Base-by-base conservation (phyloP, 2,888 invertebrate species). In the Acrocyrtus sp. region DNA sequence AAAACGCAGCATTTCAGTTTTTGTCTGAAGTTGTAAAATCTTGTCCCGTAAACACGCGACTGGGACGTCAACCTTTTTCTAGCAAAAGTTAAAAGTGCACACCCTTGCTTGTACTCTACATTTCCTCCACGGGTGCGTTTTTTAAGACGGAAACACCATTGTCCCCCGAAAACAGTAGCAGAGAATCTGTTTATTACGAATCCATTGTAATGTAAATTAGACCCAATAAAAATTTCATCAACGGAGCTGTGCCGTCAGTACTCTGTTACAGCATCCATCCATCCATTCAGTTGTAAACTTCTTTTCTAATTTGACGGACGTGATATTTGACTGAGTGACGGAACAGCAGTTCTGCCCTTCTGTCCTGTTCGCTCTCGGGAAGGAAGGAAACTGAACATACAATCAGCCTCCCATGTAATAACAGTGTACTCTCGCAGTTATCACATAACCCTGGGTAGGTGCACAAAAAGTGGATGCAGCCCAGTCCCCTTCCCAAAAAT, bases 121-220 rank as follows among this genome's bases (percentile, higher is more conserved):
- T n/a, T n/a, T n/a, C n/a, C n/a, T n/a, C n/a, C n/a, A n/a, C n/a
- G n/a, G n/a, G n/a, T n/a, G n/a, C n/a, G n/a, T n/a, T n/a, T n/a
- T n/a, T n/a, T n/a, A n/a, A n/a, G n/a, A n/a, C 45, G 15, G 45
- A 17, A n/a, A 34, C 34, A 8, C 34, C 34, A 34, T 12, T 34
- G 34, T 34, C 34, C 5, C 34, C 34, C 6, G 5, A 12, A 39
- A 12, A 45, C 15, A 45, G 19, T 10, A 45, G 15, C 45, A 45
- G 19, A 10, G 8, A 5, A 45, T 45, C 34, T 34, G 34, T 34
- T 34, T 34, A 34, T 5, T 8, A 34, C 34, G 34, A 34, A 34
- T 45, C 19, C 53, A 54, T 63, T 63, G 63, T 63, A 29, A 63
- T 63, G 53, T 54, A 53, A 63, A 63, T 63, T 8, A 21, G 54